Percentiles rank a stretch among this genome's conserved stretches.
Evolutionary conservation across 2,888 invertebrate genomes (phyloP).

Genomic region (Plebejus argus): DNA sequence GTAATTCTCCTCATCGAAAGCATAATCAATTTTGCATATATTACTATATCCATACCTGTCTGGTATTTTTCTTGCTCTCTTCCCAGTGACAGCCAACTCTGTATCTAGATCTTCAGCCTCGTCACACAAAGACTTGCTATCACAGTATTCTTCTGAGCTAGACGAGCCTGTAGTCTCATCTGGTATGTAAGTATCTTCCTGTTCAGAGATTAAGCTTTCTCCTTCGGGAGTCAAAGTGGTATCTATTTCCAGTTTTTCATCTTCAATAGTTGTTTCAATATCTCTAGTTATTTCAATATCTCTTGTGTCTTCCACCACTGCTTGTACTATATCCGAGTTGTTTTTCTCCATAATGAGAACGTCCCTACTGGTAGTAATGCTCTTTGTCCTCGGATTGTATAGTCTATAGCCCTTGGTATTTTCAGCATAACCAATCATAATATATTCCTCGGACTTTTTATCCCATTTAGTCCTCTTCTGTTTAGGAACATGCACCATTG

Average conservation of each 20-base stretch:
- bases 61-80: conserved; percentile 30
- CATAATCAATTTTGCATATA: conserved; percentile 30
- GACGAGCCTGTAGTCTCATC: conserved; percentile 32
- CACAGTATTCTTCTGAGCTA: conserved; percentile 35
- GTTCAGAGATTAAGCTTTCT: conserved; percentile 26
- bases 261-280: conserved; percentile 19
- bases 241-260: neutral
- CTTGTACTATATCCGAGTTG: conserved; percentile 24
- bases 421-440: too few relatives aligned
- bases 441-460: conserved; percentile 35
- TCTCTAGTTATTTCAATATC: conserved; percentile 13
- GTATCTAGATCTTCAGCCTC: neutral
- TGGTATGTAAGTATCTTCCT: conserved; percentile 34
- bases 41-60: conserved; percentile 34
- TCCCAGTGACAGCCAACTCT: too few relatives aligned
- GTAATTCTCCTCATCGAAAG: conserved; percentile 26
- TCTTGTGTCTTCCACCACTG: conserved; percentile 29
- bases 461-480: conserved; percentile 40
- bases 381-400: conserved; percentile 35
- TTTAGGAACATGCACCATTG: conserved; percentile 44
- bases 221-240: conserved; percentile 31
- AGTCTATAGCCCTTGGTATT: too few relatives aligned
- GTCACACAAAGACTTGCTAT: conserved; percentile 31
- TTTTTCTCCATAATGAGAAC: conserved; percentile 37
- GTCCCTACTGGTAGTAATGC: conserved; percentile 39